Percentiles rank a stretch among this genome's conserved stretches.
These are phyloP conservation scores for Mythimna pallens DNA, from an alignment of 2,888 invertebrate genomes.

Conservation along the genomic window DNA sequence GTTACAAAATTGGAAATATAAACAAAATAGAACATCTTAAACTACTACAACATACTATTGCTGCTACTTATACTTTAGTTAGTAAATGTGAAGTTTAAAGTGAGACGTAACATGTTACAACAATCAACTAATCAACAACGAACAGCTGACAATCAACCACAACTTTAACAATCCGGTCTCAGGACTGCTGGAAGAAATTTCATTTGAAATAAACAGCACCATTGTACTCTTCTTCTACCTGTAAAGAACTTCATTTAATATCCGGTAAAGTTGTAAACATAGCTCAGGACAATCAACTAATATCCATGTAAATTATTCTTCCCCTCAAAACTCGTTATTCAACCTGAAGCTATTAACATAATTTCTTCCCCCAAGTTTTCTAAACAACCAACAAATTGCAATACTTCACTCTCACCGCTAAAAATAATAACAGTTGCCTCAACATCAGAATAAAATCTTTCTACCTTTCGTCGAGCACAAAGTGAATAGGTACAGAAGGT, in stretches of 20 bases:
- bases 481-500: neutral
- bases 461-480: slow-evolving; percentile 27
- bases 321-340: slow-evolving; percentile 18
- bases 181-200: too few relatives aligned
- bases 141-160: too few relatives aligned
- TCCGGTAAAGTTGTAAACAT: neutral
- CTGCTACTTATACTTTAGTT: too few relatives aligned
- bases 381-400: slow-evolving; percentile 52
- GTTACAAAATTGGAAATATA: too few relatives aligned
- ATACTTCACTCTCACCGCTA: slow-evolving; percentile 38
- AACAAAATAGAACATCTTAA: too few relatives aligned
- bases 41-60: too few relatives aligned
- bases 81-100: too few relatives aligned
- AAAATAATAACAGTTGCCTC: slow-evolving; percentile 35
- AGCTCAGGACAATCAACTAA: slow-evolving; percentile 41
- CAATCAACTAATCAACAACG: too few relatives aligned
- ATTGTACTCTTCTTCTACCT: too few relatives aligned
- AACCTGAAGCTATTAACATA: slow-evolving; percentile 33
- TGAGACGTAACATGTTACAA: too few relatives aligned
- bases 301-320: slow-evolving; percentile 44
- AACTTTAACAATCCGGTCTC: too few relatives aligned
- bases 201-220: too few relatives aligned
- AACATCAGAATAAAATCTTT: slow-evolving; percentile 37
- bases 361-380: slow-evolving; percentile 31
- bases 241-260: neutral